These are phyloP conservation scores for Botia almorhae DNA, from an alignment of 2,797 vertebrate species.

Conservation along the genomic window DNA sequence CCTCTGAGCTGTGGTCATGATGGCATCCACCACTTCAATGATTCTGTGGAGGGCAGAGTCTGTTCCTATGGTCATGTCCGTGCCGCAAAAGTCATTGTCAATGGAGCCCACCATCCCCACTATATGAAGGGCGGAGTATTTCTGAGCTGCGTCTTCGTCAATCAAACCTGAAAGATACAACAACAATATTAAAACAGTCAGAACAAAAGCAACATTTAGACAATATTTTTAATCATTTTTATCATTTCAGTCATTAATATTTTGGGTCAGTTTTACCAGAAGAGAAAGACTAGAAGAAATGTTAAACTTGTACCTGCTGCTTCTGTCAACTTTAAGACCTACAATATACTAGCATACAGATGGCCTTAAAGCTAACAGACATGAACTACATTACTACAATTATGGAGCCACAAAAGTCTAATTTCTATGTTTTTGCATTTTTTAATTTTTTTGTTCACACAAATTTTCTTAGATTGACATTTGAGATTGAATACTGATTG, in stretches of 20 bases:
- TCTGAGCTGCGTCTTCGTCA: constrained; percentile 78
- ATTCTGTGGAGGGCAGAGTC: constrained; percentile 97
- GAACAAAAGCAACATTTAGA: not conserved
- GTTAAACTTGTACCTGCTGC: no score
- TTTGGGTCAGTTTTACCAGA: not conserved
- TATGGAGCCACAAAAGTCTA: no score
- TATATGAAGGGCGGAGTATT: constrained; percentile 89
- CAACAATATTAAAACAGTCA: not conserved
- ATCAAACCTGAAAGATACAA: constrained; percentile 66
- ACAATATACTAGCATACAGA: no score
- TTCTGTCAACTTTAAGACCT: no score
- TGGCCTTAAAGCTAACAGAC: no score
- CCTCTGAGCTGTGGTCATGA: constrained; percentile 99
- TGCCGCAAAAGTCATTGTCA: constrained; percentile 98
- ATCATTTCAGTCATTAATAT: not conserved
- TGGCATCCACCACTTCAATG: constrained; percentile 97
- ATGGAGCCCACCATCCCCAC: constrained; percentile 99
- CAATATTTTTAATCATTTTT: no score
- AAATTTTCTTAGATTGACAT: no score
- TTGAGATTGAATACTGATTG: no score
- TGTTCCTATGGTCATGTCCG: constrained; percentile 98
- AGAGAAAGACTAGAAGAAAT: no score
- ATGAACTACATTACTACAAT: no score
- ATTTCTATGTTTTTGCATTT: no score
- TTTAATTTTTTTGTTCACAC: no score